Evolutionary conservation across 2,113 vertebrate species (phyloP), one percentile per base, ranked within the genome.

Genomic region (Rhipidura dahli): DNA sequence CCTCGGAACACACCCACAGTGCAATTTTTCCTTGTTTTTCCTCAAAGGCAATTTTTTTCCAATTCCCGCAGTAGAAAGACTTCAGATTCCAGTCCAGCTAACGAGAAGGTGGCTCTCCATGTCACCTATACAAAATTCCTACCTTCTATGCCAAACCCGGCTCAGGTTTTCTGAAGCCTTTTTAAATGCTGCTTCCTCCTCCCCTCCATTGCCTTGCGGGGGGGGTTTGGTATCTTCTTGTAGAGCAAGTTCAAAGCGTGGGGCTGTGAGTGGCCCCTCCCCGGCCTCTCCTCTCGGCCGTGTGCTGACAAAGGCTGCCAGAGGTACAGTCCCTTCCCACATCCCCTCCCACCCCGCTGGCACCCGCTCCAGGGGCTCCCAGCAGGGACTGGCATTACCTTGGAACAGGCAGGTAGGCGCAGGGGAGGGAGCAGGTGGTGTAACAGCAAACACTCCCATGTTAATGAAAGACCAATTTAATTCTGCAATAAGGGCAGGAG

Each of bases 221-320:
- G n/a, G 21, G 57, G 8, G 30, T 2, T 60, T 56, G 51, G 59
- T 71, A 57, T 23, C 39, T 23, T 31, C 87, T 45, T 3, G 78
- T 6, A 90, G 88, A 53, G 56, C 61, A 44, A 60, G 73, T 83
- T 83, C 70, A 6, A 26, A 59, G 56, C 4, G 7, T 22, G 45
- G 66, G n/a, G 63, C 53, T 42, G 24, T 56, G 76, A 83, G 69
- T 3, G 39, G 75, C 60, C 92, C 49, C 93, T 90, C 65, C 60
- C 19, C 0, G 16, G 49, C 75, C 42, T 91, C 88, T 95, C 73
- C 39, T 89, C 86, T 95, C 63, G 8, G 39, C 90, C 89, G 88
- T n/a, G 75, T 26, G 35, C 90, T 73, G 88, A 96, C 96, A 97
- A 96, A 97, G 97, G 92, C 98, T 97, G 98, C 91, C 75, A 89